Conservation (phyloP, 1,140 invertebrate genomes). For the Drosophila pectinifera region DNA sequence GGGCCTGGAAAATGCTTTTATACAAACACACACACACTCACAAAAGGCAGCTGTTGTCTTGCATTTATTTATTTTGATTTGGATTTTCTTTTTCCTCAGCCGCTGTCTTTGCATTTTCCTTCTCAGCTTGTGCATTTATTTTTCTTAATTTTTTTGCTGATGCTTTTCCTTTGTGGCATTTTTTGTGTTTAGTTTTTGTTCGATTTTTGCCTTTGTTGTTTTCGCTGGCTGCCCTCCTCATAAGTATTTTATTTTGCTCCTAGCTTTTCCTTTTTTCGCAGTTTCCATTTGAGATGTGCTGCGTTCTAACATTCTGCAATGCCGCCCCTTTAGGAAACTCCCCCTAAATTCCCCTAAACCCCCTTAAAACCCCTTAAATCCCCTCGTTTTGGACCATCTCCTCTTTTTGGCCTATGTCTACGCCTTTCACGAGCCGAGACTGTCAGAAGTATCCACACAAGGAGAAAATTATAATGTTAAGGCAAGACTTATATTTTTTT, state of each 20-base stretch:
- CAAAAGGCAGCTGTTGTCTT: conserved; percentile 66
- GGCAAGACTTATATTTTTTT: too few relatives aligned
- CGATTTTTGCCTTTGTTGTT: conserved; percentile 55
- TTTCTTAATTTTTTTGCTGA: conserved; percentile 35
- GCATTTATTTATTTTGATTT: conserved; percentile 75
- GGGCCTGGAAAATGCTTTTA: conserved; percentile 62
- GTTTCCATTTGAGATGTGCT: conserved; percentile 54
- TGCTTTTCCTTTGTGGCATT: conserved; percentile 33
- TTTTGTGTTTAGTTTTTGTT: conserved; percentile 56
- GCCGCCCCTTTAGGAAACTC: conserved; percentile 1
- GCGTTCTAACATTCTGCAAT: conserved; percentile 25
- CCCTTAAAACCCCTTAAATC: not conserved
- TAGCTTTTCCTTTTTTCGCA: conserved; percentile 46
- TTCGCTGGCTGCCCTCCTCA: conserved; percentile 42
- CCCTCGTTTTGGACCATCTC: conserved; percentile 13
- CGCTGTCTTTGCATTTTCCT: conserved; percentile 35
- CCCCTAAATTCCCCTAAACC: not conserved
- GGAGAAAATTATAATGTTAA: not conserved
- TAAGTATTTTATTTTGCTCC: conserved; percentile 43
- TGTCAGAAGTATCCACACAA: conserved; percentile 6
- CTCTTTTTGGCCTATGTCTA: conserved; percentile 19
- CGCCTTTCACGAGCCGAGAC: conserved; percentile 36
- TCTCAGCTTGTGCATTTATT: conserved; percentile 12
- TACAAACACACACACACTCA: conserved; percentile 17
- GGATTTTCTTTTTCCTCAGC: conserved; percentile 41